Evolutionary conservation across 2,888 invertebrate species (phyloP).

Genomic region (Phyto melanocephala): DNA sequence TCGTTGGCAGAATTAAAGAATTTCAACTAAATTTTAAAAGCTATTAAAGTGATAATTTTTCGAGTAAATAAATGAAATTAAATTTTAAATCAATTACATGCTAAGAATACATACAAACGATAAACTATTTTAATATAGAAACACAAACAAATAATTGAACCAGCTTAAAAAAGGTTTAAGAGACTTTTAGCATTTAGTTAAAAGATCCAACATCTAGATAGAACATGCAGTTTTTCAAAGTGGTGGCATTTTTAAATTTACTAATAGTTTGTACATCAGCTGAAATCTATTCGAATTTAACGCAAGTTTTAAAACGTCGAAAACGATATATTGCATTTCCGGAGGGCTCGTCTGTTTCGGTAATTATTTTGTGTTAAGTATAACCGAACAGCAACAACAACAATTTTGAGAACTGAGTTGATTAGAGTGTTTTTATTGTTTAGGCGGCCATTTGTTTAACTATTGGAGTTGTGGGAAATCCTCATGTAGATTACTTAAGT

Average conservation of each 20-base stretch:
- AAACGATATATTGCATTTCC: conserved; percentile 81
- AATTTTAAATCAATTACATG: conserved; percentile 17
- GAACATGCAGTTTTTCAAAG: conserved; percentile 23
- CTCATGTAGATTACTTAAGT: conserved; percentile 81
- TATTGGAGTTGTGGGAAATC: conserved; percentile 81
- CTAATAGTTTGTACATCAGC: neutral
- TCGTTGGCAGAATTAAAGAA: conserved; percentile 30
- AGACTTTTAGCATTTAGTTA: neutral
- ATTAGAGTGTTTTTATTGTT: neutral
- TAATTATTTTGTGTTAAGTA: conserved; percentile 69
- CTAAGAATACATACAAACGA: neutral
- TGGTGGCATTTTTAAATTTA: conserved; percentile 1
- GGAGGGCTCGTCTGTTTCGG: conserved; percentile 81
- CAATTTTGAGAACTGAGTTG: neutral
- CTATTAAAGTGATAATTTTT: conserved; percentile 58
- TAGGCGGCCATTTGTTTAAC: conserved; percentile 83
- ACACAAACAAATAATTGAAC: neutral
- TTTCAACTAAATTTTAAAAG: conserved; percentile 56
- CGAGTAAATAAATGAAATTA: conserved; percentile 48
- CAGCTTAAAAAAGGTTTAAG: neutral
- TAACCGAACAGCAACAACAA: too few relatives aligned
- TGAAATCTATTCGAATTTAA: conserved; percentile 11
- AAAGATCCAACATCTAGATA: neutral
- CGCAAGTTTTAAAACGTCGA: conserved; percentile 66
- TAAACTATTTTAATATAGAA: neutral